Base-by-base conservation (phyloP, 2,113 vertebrate genomes). In the Proterorhinus semilunaris region DNA sequence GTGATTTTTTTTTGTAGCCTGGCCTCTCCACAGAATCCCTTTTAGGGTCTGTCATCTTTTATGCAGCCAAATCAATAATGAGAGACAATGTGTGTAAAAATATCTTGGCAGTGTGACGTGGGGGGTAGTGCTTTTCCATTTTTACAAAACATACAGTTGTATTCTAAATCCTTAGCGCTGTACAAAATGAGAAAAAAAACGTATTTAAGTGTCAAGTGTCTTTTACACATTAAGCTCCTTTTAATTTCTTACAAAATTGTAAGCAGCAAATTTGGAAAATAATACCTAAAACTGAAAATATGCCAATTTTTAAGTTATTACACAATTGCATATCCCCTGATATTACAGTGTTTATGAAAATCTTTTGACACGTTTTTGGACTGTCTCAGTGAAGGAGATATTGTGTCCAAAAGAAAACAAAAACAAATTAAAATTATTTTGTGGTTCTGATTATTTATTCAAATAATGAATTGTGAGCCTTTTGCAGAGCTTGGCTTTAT, bases 51-150 rank as follows among this genome's bases (percentile, higher is more conserved):
- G 83, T 80, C 65, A 76, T 72, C 52, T 74, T 87, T 90, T 83
- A 87, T 83, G 78, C 67, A 82, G 66, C 53, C 64, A 43, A 80
- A 87, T 88, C 83, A 77, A 87, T 84, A 62, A 72, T 0, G 1
- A 10, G 21, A 67, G 76, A 75, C 72, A 62, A 54, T 73, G 8
- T 0, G 61, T 66, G 73, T 74, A 64, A 79, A 76, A 65, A 76
- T 52, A 68, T 6, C 62, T 45, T 66, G 27, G n/a, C 66, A 59
- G 52, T 43, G 53, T 27, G 17, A 16, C 43, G 47, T 80, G 55
- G 11, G 36, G 27, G 15, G 44, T 8, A 47, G 45, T 63, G 62
- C 45, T 48, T 63, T 63, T 63, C 45, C 46, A 46, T 12, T 63
- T 47, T 63, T 63, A 47, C 10, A 16, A 44, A 61, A 48, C 10